These are phyloP conservation scores for Pachliopta kotzebuea DNA, from an alignment of 2,888 invertebrate species.

Conservation along the genomic window DNA sequence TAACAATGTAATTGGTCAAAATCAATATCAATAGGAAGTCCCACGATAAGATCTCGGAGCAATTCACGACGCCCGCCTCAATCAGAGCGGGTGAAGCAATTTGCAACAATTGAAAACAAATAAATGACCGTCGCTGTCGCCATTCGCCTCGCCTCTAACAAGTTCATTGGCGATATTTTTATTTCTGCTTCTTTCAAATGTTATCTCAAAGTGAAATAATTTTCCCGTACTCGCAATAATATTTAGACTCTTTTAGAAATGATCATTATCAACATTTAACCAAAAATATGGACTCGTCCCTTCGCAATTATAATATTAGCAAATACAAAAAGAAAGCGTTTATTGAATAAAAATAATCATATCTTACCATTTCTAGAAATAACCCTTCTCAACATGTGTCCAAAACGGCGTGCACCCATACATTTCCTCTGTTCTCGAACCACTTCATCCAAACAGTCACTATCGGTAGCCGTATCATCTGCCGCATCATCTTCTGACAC, in stretches of 20 bases:
- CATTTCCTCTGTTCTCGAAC: conserved; percentile 68
- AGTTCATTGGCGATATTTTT: conserved; percentile 28
- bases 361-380: conserved; percentile 74
- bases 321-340: not conserved
- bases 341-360: not conserved
- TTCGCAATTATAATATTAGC: not conserved
- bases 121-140: conserved; percentile 53
- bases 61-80: conserved; percentile 57
- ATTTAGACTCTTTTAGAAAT: not conserved
- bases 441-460: conserved; percentile 68
- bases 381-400: conserved; percentile 68
- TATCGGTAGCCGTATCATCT: conserved; percentile 65
- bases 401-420: conserved; percentile 70
- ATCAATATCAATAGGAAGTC: conserved; percentile 33
- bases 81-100: conserved; percentile 60
- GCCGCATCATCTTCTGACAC: conserved; percentile 68
- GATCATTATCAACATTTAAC: not conserved
- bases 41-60: conserved; percentile 46
- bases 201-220: conserved; percentile 22
- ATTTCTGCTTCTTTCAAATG: conserved; percentile 29
- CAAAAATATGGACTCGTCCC: too few species aligned
- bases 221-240: not conserved
- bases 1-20: conserved; percentile 41
- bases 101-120: conserved; percentile 69
- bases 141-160: conserved; percentile 39